These are phyloP conservation scores for Phyllotreta striolata DNA, from an alignment of 2,888 invertebrate genomes.

Conservation along the genomic window DNA sequence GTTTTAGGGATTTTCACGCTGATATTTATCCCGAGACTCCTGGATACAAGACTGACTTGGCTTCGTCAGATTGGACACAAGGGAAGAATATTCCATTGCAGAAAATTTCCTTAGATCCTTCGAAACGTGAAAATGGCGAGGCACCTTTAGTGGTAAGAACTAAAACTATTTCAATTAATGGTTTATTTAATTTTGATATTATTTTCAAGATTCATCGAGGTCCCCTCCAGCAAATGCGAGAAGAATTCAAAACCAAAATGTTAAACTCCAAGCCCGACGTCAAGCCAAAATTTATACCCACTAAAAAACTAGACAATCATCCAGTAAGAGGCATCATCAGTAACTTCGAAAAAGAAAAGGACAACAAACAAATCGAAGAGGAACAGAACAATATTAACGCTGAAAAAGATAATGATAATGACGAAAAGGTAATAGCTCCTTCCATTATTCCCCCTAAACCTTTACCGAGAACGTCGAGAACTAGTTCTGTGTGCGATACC, in stretches of 20 bases:
- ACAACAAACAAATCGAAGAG: constrained; percentile 42
- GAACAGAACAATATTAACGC: constrained; percentile 32
- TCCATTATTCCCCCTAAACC: constrained; percentile 74
- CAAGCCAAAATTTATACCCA: constrained; percentile 60
- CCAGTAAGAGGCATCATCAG: constrained; percentile 68
- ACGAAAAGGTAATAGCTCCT: constrained; percentile 39
- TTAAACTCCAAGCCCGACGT: constrained; percentile 38
- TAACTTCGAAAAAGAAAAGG: constrained; percentile 70
- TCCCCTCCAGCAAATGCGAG: constrained; percentile 62
- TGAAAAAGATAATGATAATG: constrained; percentile 36
- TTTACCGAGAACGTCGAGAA: constrained; percentile 77
- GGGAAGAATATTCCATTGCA: constrained; percentile 79
- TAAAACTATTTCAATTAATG: neutral
- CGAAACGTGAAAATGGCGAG: constrained; percentile 71
- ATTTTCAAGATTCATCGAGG: constrained; percentile 66
- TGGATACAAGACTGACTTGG: constrained; percentile 80
- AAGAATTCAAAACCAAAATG: constrained; percentile 61
- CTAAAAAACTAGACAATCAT: constrained; percentile 63
- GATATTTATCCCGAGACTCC: constrained; percentile 93
- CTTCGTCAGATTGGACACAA: constrained; percentile 82
- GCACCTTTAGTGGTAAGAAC: constrained; percentile 68
- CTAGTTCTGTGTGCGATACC: constrained; percentile 76
- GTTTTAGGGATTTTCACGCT: constrained; percentile 83
- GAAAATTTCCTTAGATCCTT: constrained; percentile 85
- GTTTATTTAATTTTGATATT: neutral